Percentiles rank a stretch among this genome's conserved stretches.
phyloP scores from a whole-genome alignment of 2,113 vertebrate genomes.

The Cepphus grylle region DNA sequence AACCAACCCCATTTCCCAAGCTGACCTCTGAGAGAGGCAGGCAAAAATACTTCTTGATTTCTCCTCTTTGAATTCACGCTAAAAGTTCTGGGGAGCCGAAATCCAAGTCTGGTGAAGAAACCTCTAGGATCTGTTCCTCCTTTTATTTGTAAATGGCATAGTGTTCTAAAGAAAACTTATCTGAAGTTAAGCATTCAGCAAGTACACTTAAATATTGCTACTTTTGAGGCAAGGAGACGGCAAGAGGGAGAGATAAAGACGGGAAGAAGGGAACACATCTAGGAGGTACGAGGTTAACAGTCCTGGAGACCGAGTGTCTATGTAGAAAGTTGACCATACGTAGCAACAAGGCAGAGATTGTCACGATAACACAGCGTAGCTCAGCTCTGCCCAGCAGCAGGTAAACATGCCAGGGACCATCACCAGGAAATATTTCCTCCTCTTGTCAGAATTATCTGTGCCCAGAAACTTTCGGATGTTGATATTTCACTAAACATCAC shows the following conservation, averaged over 20 bases:
- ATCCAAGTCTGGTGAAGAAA: slow-evolving; percentile 55
- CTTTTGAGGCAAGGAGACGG: neutral
- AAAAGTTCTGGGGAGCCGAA: slow-evolving; percentile 2
- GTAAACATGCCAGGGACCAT: neutral
- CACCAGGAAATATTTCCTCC: neutral
- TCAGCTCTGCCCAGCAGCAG: neutral
- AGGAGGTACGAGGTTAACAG: slow-evolving; percentile 24
- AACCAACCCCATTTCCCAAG: slow-evolving; percentile 16
- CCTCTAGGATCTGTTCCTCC: neutral
- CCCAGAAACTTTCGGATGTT: neutral
- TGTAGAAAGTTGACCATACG: neutral
- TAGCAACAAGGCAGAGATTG: slow-evolving; percentile 7
- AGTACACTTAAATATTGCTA: slow-evolving; percentile 13
- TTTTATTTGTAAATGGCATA: neutral
- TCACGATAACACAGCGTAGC: fast-evolving
- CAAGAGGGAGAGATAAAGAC: neutral
- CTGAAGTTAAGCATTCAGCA: neutral
- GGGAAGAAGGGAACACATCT: neutral
- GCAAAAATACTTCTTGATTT: neutral
- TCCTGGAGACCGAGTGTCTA: neutral
- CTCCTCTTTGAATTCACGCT: neutral
- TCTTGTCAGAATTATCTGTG: neutral
- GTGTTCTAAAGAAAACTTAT: neutral
- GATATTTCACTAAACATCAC: neutral
- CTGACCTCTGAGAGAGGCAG: neutral